These are phyloP conservation scores for Charadrius vociferus DNA, from an alignment of 2,113 vertebrate genomes.

Conservation along the genomic window DNA sequence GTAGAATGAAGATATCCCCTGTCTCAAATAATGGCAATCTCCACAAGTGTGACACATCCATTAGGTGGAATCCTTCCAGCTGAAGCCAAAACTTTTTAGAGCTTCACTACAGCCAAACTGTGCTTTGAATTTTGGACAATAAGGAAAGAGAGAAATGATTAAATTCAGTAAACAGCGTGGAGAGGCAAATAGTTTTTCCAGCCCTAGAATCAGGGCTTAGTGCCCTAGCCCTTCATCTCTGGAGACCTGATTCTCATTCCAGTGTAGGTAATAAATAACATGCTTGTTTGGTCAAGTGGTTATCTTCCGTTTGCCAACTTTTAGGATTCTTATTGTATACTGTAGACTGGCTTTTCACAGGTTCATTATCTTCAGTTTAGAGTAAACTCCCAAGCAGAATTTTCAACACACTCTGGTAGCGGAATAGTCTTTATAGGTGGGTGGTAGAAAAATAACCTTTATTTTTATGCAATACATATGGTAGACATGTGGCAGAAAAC, in stretches of 20 bases:
- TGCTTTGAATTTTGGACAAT: background rate
- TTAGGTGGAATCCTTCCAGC: background rate
- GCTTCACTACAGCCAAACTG: background rate
- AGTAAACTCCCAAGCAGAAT: background rate
- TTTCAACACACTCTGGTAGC: background rate
- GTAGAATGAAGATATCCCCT: background rate
- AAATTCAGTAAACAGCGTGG: background rate
- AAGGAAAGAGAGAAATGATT: background rate
- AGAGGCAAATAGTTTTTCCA: constrained; percentile 28
- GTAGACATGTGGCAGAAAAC: constrained; percentile 62
- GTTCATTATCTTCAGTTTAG: background rate
- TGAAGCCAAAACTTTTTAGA: background rate
- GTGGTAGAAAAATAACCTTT: constrained; percentile 49
- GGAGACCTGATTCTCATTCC: constrained; percentile 28
- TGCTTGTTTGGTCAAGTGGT: constrained; percentile 54
- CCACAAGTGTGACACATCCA: background rate
- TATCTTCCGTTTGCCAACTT: background rate
- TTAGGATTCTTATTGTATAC: background rate
- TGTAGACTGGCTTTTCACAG: background rate
- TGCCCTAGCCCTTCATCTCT: constrained; percentile 16
- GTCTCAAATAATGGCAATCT: background rate
- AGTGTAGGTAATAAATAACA: constrained; percentile 47
- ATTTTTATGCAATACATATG: constrained; percentile 54
- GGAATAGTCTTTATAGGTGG: constrained; percentile 25
- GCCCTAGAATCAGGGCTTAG: background rate